phyloP scores from a whole-genome alignment of 2,888 invertebrate genomes.

The Dasypolia templi region DNA sequence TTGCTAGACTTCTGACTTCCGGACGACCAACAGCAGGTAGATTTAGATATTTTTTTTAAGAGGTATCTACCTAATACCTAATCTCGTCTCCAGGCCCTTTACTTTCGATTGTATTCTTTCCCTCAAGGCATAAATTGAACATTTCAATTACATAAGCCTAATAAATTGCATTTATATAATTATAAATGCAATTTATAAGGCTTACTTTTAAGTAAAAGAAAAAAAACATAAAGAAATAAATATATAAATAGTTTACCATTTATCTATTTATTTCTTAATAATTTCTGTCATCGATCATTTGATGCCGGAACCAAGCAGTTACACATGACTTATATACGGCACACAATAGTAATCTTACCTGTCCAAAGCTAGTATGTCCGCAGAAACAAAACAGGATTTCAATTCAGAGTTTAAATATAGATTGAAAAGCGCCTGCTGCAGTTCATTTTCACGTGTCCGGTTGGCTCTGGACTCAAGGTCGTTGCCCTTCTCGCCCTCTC shows the following conservation, averaged over 20 bases:
- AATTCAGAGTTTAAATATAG: constrained; percentile 94
- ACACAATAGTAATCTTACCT: constrained; percentile 90
- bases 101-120: background rate
- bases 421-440: constrained; percentile 94
- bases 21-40: background rate
- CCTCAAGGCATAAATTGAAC: constrained; percentile 5
- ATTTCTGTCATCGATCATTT: constrained; percentile 33
- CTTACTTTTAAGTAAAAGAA: too few relatives aligned
- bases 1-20: constrained; percentile 15
- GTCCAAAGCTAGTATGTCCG: constrained; percentile 96
- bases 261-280: constrained; percentile 18
- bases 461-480: constrained; percentile 92
- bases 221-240: too few relatives aligned
- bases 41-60: background rate
- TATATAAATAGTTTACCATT: too few relatives aligned
- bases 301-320: constrained; percentile 46
- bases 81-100: constrained; percentile 1
- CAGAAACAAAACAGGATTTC: constrained; percentile 93
- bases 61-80: background rate
- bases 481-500: constrained; percentile 90
- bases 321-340: constrained; percentile 26
- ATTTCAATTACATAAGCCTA: constrained; percentile 13
- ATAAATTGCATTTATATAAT: constrained; percentile 21
- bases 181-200: too few relatives aligned
- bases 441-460: constrained; percentile 93